Conservation (phyloP, 2,888 invertebrate genomes). For the Pseudoips prasinana region DNA sequence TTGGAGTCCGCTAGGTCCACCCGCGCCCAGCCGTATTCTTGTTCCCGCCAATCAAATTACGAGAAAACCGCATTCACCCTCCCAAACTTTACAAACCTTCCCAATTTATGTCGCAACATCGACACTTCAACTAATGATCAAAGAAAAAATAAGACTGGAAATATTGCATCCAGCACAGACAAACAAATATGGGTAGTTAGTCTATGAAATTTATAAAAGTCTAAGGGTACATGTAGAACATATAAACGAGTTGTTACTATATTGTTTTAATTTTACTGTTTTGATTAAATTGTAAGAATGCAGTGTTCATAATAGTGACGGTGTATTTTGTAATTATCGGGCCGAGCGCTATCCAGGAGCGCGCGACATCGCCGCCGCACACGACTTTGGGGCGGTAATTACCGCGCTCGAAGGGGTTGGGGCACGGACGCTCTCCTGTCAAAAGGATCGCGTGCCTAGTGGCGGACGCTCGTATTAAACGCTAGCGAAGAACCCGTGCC, state of each 20-base stretch:
- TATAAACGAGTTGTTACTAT: too few species aligned
- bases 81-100: slow-evolving; percentile 58
- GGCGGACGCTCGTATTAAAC: slow-evolving; percentile 76
- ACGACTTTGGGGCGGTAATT: slow-evolving; percentile 69
- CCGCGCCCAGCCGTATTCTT: slow-evolving; percentile 29
- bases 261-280: too few species aligned
- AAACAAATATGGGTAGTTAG: too few species aligned
- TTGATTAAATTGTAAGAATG: too few species aligned
- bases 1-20: slow-evolving; percentile 53
- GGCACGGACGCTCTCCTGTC: slow-evolving; percentile 76
- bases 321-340: slow-evolving; percentile 20
- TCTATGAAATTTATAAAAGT: too few species aligned
- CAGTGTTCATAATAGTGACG: too few species aligned
- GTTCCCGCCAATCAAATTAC: slow-evolving; percentile 71
- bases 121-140: slow-evolving; percentile 66
- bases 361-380: slow-evolving; percentile 75
- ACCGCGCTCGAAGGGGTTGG: slow-evolving; percentile 64
- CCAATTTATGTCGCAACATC: slow-evolving; percentile 50
- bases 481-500: slow-evolving; percentile 79
- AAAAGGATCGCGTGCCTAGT: slow-evolving; percentile 75
- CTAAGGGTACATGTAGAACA: too few species aligned
- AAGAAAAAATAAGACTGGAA: slow-evolving; percentile 8
- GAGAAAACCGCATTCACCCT: slow-evolving; percentile 51
- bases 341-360: slow-evolving; percentile 26
- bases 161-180: too few species aligned